phyloP scores from a whole-genome alignment of 1,140 invertebrate species.

The Papilio dardanus region DNA sequence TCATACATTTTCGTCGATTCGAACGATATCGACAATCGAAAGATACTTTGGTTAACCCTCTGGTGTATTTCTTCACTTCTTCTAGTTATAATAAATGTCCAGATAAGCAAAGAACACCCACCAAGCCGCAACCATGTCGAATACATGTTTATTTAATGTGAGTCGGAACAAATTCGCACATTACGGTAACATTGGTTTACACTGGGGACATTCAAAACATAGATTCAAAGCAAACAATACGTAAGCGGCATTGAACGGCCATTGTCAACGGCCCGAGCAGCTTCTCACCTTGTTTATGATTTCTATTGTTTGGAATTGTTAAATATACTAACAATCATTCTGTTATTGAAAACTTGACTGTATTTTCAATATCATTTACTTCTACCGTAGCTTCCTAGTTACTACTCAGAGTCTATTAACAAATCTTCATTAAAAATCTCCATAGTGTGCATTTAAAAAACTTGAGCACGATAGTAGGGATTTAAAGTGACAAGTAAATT shows the following conservation, averaged over 20 bases:
- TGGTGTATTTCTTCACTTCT: neutral
- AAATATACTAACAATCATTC: slow-evolving; percentile 5
- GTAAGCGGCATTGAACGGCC: slow-evolving; percentile 6
- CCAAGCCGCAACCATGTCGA: neutral
- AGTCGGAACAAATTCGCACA: slow-evolving; percentile 14
- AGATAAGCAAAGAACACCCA: neutral
- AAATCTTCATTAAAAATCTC: no score
- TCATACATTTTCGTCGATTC: no score
- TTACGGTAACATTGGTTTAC: slow-evolving; percentile 3
- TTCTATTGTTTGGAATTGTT: slow-evolving; percentile 17
- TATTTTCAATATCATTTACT: neutral
- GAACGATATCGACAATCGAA: no score
- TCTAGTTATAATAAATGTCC: neutral
- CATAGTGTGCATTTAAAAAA: no score
- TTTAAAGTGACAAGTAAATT: no score
- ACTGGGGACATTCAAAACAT: slow-evolving; percentile 17
- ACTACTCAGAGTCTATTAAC: no score
- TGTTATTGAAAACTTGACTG: neutral
- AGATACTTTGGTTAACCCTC: no score
- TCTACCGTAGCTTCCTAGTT: neutral
- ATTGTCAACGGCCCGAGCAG: neutral
- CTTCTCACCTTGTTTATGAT: slow-evolving; percentile 12
- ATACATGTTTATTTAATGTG: neutral
- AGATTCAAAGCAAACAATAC: slow-evolving; percentile 24
- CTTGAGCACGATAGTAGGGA: no score